Evolutionary conservation across 2,888 invertebrate genomes (phyloP), one percentile per base, ranked within the genome.

Genomic region (Thecocarcelia acutangulata): DNA sequence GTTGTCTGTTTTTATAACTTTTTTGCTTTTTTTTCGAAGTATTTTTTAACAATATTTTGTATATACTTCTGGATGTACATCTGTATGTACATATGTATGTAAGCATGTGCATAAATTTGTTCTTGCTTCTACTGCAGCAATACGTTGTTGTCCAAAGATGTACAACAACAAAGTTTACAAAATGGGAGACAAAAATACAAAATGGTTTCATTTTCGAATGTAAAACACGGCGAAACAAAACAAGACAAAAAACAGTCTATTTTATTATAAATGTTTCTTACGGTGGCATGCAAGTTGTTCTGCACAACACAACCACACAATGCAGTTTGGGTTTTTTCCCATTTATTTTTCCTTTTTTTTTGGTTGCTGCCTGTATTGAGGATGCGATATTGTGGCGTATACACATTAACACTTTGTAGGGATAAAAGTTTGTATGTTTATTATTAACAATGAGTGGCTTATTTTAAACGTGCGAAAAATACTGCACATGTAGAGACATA

Each of bases 121-220:
- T n/a, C n/a, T n/a, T 73, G 33, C 44, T 11, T 28, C 37, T 37
- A 64, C 69, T 78, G 82, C 74, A 73, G 78, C 66, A 73, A 78
- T 78, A 64, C 75, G 73, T 69, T 72, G 82, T 70, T 72, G 82
- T 54, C 74, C 81, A 73, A 52, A 56, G 64, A 59, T 42, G 13
- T 52, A 68, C 40, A 37, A 59, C 54, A 72, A 50, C 33, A 52
- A 33, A 15, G 24, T 75, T 58, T 52, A 69, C 69, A 69, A 69
- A 76, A 69, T 69, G 69, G 76, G 12, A 61, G 52, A 63, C 33
- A 66, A 59, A 70, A 61, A 70, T 66, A 74, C 63, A 77, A 77
- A 82, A 82, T 74, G 78, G 69, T 74, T 82, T 74, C 52, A 58
- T 82, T 82, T 82, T 82, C 64, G 52, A 40, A 58, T 17, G 19